phyloP scores from a whole-genome alignment of 1,140 invertebrate species.

The Drosophila kohkoa region DNA sequence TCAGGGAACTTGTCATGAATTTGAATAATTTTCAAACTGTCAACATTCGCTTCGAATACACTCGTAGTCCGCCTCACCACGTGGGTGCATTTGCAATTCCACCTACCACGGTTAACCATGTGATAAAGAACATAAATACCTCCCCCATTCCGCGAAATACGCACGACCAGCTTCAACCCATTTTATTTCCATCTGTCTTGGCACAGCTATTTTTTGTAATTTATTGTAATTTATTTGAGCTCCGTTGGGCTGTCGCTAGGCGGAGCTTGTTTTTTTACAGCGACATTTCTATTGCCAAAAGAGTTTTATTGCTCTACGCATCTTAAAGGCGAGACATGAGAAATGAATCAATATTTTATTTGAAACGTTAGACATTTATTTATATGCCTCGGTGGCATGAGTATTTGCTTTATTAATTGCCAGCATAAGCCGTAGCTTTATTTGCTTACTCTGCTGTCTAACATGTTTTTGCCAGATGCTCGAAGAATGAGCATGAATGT shows the following conservation, averaged over 20 bases:
- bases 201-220: slow-evolving; percentile 61
- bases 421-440: not conserved
- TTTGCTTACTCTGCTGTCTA: not conserved
- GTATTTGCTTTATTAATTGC: slow-evolving; percentile 57
- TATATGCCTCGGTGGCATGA: not conserved
- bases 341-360: slow-evolving; percentile 51
- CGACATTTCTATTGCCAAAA: slow-evolving; percentile 35
- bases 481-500: not conserved
- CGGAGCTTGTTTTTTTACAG: not conserved
- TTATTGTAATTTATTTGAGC: slow-evolving; percentile 70
- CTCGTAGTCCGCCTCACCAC: not conserved
- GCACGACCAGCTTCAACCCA: slow-evolving; percentile 19
- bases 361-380: slow-evolving; percentile 10
- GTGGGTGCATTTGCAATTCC: slow-evolving; percentile 38
- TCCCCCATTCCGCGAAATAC: slow-evolving; percentile 21
- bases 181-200: slow-evolving; percentile 32
- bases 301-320: slow-evolving; percentile 50
- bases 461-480: not conserved
- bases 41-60: slow-evolving; percentile 14
- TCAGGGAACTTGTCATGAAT: slow-evolving; percentile 67
- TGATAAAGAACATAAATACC: slow-evolving; percentile 40
- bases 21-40: slow-evolving; percentile 66
- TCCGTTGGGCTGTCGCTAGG: slow-evolving; percentile 11
- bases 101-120: slow-evolving; percentile 25
- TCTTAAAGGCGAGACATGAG: slow-evolving; percentile 27